Evolutionary conservation across 2,888 invertebrate species (phyloP), one percentile per base, ranked within the genome.

Genomic region (Aethes cnicana): DNA sequence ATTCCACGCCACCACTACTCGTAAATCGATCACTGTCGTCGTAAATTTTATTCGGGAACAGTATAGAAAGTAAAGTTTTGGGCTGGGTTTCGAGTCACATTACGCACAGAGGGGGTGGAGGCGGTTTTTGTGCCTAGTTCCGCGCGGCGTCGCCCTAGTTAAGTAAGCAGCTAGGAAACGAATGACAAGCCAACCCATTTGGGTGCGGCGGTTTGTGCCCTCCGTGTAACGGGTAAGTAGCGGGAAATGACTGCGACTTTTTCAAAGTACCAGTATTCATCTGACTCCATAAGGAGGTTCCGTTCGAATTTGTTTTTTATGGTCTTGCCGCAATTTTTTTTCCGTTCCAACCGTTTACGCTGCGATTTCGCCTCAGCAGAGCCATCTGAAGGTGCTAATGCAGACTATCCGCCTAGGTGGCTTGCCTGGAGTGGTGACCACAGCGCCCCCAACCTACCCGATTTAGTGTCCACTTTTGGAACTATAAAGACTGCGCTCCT

Each of bases 101-200:
- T 26, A 26, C 8, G 25, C 7, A 21, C 8, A 18, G 20, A 18
- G 9, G 17, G 32, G 41, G 6, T 5, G 4, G 20, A 20, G 30
- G 32, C 14, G 47, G 46, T 26, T 46, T 30, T 37, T 37, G 30
- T 23, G 26, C 47, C 9, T 11, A 35, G 44, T 46, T 35, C 23
- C 17, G 18, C 42, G 11, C 16, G 33, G 26, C 42, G 16, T 49
- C 20, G 35, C 35, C 35, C 49, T 43, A 28, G 26, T 50, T 44
- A 37, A 30, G 42, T n/a, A 30, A 49, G 43, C 36, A 49, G 20
- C 49, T n/a, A n/a, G n/a, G n/a, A 30, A 47, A 32, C 30, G 23
- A 44, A 50, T 30, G 23, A 39, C 50, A 44, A 32, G 36, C 43
- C 30, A 25, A 14, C 44, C 44, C 44, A 30, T 30, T 50, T 44